Percentiles rank a stretch among this genome's conserved stretches.
Evolutionary conservation across 1,140 invertebrate species (phyloP).

Genomic region (Drosophila teissieri): DNA sequence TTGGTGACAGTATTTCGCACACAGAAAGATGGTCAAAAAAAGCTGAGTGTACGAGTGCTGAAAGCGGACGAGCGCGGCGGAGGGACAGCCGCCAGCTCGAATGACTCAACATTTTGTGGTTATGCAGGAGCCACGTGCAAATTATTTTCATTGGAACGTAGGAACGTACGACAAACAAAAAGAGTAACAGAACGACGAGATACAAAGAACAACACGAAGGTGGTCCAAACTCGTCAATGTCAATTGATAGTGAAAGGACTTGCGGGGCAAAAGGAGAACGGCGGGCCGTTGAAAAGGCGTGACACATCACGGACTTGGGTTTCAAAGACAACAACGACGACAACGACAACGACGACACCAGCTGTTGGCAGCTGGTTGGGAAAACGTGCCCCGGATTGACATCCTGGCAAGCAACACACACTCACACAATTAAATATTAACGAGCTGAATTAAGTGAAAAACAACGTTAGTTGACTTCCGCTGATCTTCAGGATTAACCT

Average conservation of each 20-base stretch:
- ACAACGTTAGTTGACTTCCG: constrained; percentile 22
- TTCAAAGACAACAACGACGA: constrained; percentile 25
- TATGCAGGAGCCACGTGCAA: constrained; percentile 75
- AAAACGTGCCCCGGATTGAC: constrained; percentile 55
- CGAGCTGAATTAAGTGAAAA: constrained; percentile 77
- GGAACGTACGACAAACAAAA: constrained; percentile 18
- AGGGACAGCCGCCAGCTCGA: constrained; percentile 14
- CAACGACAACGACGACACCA: constrained; percentile 38
- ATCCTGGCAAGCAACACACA: constrained; percentile 27
- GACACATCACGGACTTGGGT: constrained; percentile 35
- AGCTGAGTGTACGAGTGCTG: constrained; percentile 51
- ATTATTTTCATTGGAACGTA: constrained; percentile 56
- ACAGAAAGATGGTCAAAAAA: constrained; percentile 61
- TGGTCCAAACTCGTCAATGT: constrained; percentile 69
- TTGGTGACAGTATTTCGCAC: constrained; percentile 65
- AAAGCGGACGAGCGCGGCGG: constrained; percentile 6
- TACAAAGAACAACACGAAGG: constrained; percentile 18
- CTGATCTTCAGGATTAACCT: constrained; percentile 63
- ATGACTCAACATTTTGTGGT: constrained; percentile 81
- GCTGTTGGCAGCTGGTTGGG: constrained; percentile 68
- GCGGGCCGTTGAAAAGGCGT: constrained; percentile 17
- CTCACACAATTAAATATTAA: constrained; percentile 77
- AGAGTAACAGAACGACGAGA: neutral
- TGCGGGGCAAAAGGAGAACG: neutral
- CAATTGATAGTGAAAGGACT: constrained; percentile 66